Evolutionary conservation across 1,140 invertebrate species (phyloP), one percentile per base, ranked within the genome.

Genomic region (Elymnias hypermnestra): DNA sequence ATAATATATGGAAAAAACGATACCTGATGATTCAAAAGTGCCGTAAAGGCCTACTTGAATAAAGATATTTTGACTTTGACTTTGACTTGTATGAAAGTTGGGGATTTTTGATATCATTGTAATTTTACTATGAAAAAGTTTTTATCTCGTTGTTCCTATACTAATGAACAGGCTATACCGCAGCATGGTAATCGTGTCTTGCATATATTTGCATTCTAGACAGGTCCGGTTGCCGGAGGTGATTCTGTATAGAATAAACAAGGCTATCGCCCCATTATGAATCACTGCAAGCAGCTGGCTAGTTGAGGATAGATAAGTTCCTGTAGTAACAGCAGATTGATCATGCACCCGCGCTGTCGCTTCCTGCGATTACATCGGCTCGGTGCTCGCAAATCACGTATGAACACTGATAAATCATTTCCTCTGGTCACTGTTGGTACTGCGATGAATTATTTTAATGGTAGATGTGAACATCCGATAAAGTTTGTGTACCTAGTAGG

Each of bases 281-380:
- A 79, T 79, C 75, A 76, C 57, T 54, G 53, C 50, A 21, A 60
- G 65, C 72, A 71, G 71, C 64, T 74, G 69, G 65, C 59, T 49
- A 50, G 47, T 49, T 46, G 48, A 53, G 60, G 62, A 78, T 78
- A 78, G 70, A 75, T 78, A 75, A 67, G 69, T 79, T 79, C 72
- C 75, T 43, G 35, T 14, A 33, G 13, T n/a, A 53, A 21, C 40
- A 59, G 63, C 54, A 72, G 66, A 74, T 72, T 72, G 69, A 74
- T 72, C 72, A 65, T 57, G 45, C 54, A 56, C 40, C 45, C 39
- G 41, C 59, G 43, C 44, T 44, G 68, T 69, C 56, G 67, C 66
- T 77, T 81, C 76, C 76, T 81, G 76, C 60, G 76, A 81, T 81
- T 75, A 72, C 69, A 75, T 69, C 63, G 64, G 19, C 40, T 33